phyloP scores from a whole-genome alignment of 2,888 invertebrate genomes.

The Campoletis raptor region DNA sequence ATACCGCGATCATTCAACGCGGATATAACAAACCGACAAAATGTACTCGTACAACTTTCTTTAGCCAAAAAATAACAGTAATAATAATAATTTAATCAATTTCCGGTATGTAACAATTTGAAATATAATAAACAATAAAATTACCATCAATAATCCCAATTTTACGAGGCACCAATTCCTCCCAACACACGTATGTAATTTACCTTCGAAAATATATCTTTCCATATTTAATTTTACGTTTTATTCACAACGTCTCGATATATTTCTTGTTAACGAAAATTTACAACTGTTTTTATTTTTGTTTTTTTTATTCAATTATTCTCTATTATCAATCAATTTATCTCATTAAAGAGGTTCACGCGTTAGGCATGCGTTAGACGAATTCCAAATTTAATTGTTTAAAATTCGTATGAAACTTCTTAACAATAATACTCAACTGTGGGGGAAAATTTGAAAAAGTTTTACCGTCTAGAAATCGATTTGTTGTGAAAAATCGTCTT shows the following conservation, averaged over 20 bases:
- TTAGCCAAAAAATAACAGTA: not conserved
- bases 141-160: not conserved
- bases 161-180: not conserved
- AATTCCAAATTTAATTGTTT: too few species aligned
- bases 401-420: too few species aligned
- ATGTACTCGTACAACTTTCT: slow-evolving; percentile 73
- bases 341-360: too few species aligned
- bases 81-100: slow-evolving; percentile 11
- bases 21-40: slow-evolving; percentile 77
- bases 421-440: too few species aligned
- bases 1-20: slow-evolving; percentile 81
- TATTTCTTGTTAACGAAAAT: not conserved
- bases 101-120: not conserved
- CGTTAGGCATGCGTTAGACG: too few species aligned
- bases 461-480: too few species aligned
- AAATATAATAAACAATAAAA: not conserved
- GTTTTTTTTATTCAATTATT: not conserved
- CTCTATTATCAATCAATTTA: too few species aligned
- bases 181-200: not conserved
- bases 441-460: too few species aligned
- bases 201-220: not conserved
- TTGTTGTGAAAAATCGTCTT: too few species aligned
- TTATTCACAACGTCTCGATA: too few species aligned
- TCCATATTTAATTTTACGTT: too few species aligned
- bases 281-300: not conserved